Percentiles rank a stretch among this genome's conserved stretches.
These are phyloP conservation scores for Palaemon carinicauda DNA, from an alignment of 1,140 invertebrate species.

Conservation along the genomic window DNA sequence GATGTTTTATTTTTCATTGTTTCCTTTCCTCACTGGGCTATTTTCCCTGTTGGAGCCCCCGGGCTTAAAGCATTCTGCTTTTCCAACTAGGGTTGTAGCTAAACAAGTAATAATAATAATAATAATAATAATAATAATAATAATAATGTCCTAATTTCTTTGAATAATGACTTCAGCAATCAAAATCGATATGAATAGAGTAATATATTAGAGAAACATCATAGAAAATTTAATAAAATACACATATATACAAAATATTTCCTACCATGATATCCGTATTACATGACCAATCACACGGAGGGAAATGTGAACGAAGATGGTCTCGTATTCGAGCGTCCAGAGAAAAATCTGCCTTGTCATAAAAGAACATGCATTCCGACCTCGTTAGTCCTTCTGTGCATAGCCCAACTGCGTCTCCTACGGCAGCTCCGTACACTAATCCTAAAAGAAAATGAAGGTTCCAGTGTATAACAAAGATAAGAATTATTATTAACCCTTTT, in stretches of 20 bases:
- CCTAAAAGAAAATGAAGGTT: constrained; percentile 10
- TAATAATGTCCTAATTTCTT: too few relatives aligned
- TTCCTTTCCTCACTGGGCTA: too few relatives aligned
- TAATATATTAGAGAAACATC: neutral
- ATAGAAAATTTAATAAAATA: neutral
- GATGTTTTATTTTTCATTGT: too few relatives aligned
- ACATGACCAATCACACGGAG: constrained; percentile 47
- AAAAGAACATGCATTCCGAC: constrained; percentile 44
- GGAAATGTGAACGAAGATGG: constrained; percentile 31
- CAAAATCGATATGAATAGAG: too few relatives aligned
- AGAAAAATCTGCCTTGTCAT: constrained; percentile 24
- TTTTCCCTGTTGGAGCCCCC: too few relatives aligned
- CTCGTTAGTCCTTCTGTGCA: constrained; percentile 25
- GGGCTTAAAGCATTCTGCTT: too few relatives aligned
- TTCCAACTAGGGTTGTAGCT: too few relatives aligned
- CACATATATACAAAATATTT: neutral
- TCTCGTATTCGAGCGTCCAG: constrained; percentile 38
- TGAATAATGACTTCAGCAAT: too few relatives aligned
- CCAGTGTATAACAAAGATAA: too few relatives aligned
- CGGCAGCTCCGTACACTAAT: constrained; percentile 39
- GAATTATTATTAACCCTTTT: too few relatives aligned
- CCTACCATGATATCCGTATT: constrained; percentile 49
- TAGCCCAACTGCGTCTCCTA: constrained; percentile 47
- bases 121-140: too few relatives aligned
- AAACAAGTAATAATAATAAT: too few relatives aligned